Base-by-base conservation (phyloP, 2,888 invertebrate species). In the Pseudoips prasinana region DNA sequence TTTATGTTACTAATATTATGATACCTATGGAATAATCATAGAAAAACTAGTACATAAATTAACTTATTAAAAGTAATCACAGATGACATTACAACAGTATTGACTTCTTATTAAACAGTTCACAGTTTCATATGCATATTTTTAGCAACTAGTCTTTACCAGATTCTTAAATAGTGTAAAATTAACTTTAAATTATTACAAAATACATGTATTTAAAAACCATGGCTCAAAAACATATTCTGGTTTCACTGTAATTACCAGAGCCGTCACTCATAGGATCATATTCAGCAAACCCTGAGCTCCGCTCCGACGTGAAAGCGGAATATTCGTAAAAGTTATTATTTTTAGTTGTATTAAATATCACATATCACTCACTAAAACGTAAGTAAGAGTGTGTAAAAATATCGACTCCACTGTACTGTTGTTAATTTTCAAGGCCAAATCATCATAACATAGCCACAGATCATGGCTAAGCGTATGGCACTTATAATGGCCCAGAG, bases 391-490 rank as follows among this genome's bases (percentile, higher is more conserved):
- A 10, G 37, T 37, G 31, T 37, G 37, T 31, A 32, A 10, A 19
- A 26, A 37, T 35, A 37, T 37, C 31, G 27, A 37, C 9, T 37
- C 31, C 14, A 37, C 37, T 31, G 37, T 31, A 37, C 37, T 32
- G 31, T 37, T 37, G 27, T 31, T 37, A 31, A 37, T 32, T 37
- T 37, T 37, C 31, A 37, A 37, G 27, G 31, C 37, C 28, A 31
- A 28, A 37, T 37, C 37, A 37, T 37, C 37, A 10, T 32, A 37
- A 37, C 36, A 37, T 31, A 37, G 36, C 31, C 36, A 37, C 30
- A 19, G 31, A 37, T 37, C 37, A 37, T 37, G 31, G 31, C 37
- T 37, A 37, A 37, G 31, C 37, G 37, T 37, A 37, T 37, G 37
- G 37, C 31, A 37, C 37, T 37, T 31, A 37, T 28, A 37, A 37